Percentiles rank a stretch among this genome's conserved stretches.
Conservation (phyloP, 2,797 vertebrate genomes). For the Microcaecilia unicolor region DNA sequence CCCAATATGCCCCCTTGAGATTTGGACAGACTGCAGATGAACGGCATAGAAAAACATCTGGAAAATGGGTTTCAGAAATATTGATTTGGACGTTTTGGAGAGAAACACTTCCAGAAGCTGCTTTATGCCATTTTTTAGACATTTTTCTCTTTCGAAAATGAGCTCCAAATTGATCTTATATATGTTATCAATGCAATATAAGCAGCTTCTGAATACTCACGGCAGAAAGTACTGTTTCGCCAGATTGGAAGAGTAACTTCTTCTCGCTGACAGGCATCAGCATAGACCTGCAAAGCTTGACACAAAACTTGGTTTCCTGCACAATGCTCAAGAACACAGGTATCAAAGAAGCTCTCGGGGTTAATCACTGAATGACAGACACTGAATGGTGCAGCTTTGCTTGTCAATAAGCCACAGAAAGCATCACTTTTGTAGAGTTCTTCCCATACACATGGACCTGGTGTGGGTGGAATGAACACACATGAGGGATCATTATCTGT, state of each 20-base stretch:
- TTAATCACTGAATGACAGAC: conserved; percentile 50
- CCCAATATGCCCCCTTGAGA: too few relatives aligned
- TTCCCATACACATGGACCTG: conserved; percentile 43
- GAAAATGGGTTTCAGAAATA: too few relatives aligned
- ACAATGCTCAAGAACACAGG: conserved; percentile 66
- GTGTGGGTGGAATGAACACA: conserved; percentile 40
- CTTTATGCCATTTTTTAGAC: too few relatives aligned
- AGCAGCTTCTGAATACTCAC: conserved; percentile 44
- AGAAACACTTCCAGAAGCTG: too few relatives aligned
- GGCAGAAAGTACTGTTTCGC: conserved; percentile 67
- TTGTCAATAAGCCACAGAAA: conserved; percentile 62
- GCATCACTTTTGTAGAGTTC: conserved; percentile 42
- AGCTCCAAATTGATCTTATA: too few relatives aligned
- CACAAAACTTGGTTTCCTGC: conserved; percentile 44
- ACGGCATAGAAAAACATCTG: too few relatives aligned
- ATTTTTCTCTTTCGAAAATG: too few relatives aligned
- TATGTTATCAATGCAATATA: too few relatives aligned
- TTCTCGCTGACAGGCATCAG: conserved; percentile 52
- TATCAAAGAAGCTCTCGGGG: conserved; percentile 55
- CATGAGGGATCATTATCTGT: conserved; percentile 36
- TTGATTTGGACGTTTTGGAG: too few relatives aligned
- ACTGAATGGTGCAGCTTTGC: conserved; percentile 52
- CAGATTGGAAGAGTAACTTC: conserved; percentile 49
- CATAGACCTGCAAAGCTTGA: conserved; percentile 47
- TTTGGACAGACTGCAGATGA: too few relatives aligned